Conservation (phyloP, 2,113 vertebrate species). For the Oryzias woworae region DNA sequence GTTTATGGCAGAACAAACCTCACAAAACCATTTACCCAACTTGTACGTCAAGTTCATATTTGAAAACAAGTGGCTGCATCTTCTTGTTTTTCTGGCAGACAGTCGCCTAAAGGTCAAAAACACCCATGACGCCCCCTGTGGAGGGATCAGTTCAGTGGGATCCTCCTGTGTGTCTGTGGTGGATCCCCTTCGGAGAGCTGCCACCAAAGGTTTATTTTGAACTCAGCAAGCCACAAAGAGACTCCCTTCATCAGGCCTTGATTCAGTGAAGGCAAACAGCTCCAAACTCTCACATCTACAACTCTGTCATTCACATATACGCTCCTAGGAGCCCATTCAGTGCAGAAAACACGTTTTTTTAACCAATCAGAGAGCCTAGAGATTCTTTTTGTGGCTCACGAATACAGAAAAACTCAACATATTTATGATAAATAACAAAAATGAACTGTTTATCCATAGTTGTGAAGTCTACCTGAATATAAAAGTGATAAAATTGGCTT, state of each 20-base stretch:
- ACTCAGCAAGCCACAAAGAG: slow-evolving; percentile 72
- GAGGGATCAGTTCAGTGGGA: slow-evolving; percentile 58
- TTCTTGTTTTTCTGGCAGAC: slow-evolving; percentile 58
- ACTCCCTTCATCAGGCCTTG: slow-evolving; percentile 33
- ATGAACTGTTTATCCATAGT: background rate
- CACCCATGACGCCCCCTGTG: slow-evolving; percentile 52
- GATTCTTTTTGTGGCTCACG: slow-evolving; percentile 6
- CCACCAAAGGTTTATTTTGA: slow-evolving; percentile 71
- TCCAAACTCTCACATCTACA: slow-evolving; percentile 25
- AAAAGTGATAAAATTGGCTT: no score
- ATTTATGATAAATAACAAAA: background rate
- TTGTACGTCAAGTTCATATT: slow-evolving; percentile 17
- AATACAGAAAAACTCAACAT: slow-evolving; percentile 1
- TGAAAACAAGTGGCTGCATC: slow-evolving; percentile 33
- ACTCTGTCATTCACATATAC: slow-evolving; percentile 36
- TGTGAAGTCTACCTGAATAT: no score
- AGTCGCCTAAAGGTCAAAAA: slow-evolving; percentile 74
- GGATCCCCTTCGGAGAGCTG: slow-evolving; percentile 48
- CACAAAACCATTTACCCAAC: background rate
- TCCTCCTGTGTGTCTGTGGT: slow-evolving; percentile 40
- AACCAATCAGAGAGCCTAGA: background rate
- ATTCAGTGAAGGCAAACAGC: slow-evolving; percentile 44
- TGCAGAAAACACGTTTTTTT: slow-evolving; percentile 17
- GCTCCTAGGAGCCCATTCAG: slow-evolving; percentile 36
- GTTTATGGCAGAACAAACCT: no score